Evolutionary conservation across 2,888 invertebrate species (phyloP).

Genomic region (Sminthurinus aureus): DNA sequence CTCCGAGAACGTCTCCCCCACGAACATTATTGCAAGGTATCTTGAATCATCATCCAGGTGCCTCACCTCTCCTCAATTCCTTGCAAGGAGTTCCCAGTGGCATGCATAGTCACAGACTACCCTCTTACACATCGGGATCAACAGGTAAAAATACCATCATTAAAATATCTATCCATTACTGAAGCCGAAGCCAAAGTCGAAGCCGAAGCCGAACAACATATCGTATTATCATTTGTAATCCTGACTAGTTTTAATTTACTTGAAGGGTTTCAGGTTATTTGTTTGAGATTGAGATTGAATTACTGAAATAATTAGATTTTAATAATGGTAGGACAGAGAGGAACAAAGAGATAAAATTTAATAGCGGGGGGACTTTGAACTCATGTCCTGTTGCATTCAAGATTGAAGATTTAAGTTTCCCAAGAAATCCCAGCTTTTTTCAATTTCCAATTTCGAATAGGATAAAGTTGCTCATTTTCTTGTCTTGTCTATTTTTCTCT

Average conservation of each 20-base stretch:
- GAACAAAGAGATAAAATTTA: constrained; percentile 7
- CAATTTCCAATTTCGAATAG: neutral
- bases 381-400: neutral
- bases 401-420: no score
- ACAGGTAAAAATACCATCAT: constrained; percentile 50
- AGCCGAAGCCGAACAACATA: no score
- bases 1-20: constrained; percentile 59
- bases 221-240: no score
- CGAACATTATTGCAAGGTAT: constrained; percentile 60
- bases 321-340: neutral
- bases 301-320: neutral
- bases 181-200: no score
- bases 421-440: neutral
- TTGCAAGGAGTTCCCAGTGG: constrained; percentile 58
- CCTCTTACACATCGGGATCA: constrained; percentile 59
- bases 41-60: constrained; percentile 59
- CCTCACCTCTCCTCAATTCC: constrained; percentile 56
- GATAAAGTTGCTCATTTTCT: neutral
- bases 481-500: neutral
- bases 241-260: neutral
- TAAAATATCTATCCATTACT: no score
- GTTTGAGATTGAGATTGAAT: neutral
- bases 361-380: neutral
- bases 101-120: constrained; percentile 57
- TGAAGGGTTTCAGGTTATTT: no score